Evolutionary conservation across 2,113 vertebrate species (phyloP), one percentile per base, ranked within the genome.

Genomic region (Onychorhynchus coronatus): DNA sequence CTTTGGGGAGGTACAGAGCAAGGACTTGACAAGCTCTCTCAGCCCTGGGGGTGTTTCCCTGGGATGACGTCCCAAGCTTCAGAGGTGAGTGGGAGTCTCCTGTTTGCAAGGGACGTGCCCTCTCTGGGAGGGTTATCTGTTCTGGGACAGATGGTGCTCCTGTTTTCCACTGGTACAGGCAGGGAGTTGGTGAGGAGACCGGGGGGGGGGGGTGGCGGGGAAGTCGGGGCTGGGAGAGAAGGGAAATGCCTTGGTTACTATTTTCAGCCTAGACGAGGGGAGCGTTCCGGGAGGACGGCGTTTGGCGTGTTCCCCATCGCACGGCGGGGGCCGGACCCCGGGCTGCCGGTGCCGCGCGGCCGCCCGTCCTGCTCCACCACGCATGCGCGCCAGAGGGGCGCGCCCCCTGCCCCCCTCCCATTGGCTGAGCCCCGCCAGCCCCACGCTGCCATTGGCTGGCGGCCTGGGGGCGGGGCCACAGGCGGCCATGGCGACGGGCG

Each of bases 61-160:
- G 33, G 8, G 7, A 6, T 4, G 11, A 7, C 33, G 46, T 8
- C 6, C 3, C 16, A 4, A 49, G 56, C 37, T 6, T 10, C 24
- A 2, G 5, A 1, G 1, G 3, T 2, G 28, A 16, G 13, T 2
- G 0, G 1, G 27, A 41, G 20, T 5, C 27, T 33, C 8, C 44
- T 6, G 7, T 6, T 12, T 4, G 39, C 46, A 6, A n/a, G 28
- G 33, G 20, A 25, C 1, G 0, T 30, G 28, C 44, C 24, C n/a
- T 61, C 22, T 1, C 6, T 1, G 7, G 49, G 11, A 30, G n/a
- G 44, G 24, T 24, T 24, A 53, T 23, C 16, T 23, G 5, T 8
- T 3, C 25, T 8, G 6, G 47, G 22, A 2, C 2, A 5, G 30
- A 6, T 4, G 1, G 0, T 31, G 46, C 22, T 30, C 9, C 39